These are phyloP conservation scores for Zosterops hypoxanthus DNA, from an alignment of 2,113 vertebrate species.

Conservation along the genomic window DNA sequence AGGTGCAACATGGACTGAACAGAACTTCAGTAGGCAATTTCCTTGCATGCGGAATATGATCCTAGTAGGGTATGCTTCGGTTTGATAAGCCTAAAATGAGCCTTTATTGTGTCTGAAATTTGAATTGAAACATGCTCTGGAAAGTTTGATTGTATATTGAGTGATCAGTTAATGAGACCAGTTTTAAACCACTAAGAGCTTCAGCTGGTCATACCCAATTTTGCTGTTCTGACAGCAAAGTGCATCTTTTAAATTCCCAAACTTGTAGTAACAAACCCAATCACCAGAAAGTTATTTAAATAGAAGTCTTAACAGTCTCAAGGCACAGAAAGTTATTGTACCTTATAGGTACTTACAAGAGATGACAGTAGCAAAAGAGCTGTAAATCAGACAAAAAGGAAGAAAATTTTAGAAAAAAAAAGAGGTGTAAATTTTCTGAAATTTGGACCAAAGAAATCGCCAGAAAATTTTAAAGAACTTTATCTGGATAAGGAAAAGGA, in stretches of 20 bases:
- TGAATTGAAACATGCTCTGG: neutral
- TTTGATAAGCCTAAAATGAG: slow-evolving; percentile 27
- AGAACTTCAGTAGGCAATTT: slow-evolving; percentile 6
- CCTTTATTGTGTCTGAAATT: neutral
- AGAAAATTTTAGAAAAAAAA: neutral
- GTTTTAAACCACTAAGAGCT: neutral
- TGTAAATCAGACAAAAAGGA: neutral
- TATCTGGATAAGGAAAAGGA: neutral
- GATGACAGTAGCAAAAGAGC: neutral
- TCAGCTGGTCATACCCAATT: neutral
- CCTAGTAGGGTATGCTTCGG: neutral
- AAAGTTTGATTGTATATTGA: neutral
- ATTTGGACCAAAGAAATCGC: neutral
- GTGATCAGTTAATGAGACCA: neutral
- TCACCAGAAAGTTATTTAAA: slow-evolving; percentile 13
- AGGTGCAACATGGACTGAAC: neutral
- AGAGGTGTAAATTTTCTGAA: neutral
- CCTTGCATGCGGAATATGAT: neutral
- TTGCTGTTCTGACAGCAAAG: slow-evolving; percentile 1
- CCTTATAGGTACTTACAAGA: neutral
- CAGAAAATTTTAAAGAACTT: neutral
- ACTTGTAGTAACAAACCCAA: neutral
- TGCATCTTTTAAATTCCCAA: neutral
- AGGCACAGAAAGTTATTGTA: neutral
- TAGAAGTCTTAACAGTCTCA: neutral